Evolutionary conservation across 2,888 invertebrate species (phyloP).

Genomic region (Biston stratarius): DNA sequence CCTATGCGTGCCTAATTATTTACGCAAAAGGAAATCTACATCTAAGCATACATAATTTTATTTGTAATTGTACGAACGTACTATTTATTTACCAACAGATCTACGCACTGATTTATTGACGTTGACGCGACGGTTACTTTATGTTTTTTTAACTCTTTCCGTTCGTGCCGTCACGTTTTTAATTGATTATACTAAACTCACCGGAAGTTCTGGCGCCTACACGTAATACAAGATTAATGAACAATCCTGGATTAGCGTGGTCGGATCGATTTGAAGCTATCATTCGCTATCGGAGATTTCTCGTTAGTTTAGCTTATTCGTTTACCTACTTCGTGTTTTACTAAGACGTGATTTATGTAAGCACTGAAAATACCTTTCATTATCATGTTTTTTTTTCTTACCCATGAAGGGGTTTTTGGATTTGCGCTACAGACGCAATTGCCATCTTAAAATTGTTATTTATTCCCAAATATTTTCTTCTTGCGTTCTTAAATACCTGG

Average conservation of each 20-base stretch:
- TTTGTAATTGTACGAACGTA: background rate
- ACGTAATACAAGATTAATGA: conserved; percentile 34
- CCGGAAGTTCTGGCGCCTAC: conserved; percentile 36
- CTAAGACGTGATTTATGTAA: too few relatives aligned
- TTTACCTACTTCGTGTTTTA: background rate
- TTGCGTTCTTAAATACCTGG: too few relatives aligned
- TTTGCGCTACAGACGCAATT: too few relatives aligned
- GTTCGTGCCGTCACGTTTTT: conserved; percentile 33
- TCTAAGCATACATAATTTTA: background rate
- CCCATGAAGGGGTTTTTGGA: too few relatives aligned
- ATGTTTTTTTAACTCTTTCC: conserved; percentile 25
- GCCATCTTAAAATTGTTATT: too few relatives aligned
- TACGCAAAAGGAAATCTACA: too few relatives aligned
- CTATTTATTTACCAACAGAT: conserved; percentile 13
- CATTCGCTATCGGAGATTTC: conserved; percentile 6
- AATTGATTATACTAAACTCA: conserved; percentile 32
- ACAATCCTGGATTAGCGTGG: conserved; percentile 19
- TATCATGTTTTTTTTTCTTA: too few relatives aligned
- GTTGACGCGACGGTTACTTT: conserved; percentile 20
- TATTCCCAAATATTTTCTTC: too few relatives aligned
- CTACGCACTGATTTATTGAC: background rate
- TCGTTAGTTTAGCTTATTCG: background rate
- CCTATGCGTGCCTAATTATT: too few relatives aligned
- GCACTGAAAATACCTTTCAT: too few relatives aligned
- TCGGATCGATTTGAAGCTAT: conserved; percentile 11